Evolutionary conservation across 2,888 invertebrate genomes (phyloP).

Genomic region (Himalopsyche japonica): DNA sequence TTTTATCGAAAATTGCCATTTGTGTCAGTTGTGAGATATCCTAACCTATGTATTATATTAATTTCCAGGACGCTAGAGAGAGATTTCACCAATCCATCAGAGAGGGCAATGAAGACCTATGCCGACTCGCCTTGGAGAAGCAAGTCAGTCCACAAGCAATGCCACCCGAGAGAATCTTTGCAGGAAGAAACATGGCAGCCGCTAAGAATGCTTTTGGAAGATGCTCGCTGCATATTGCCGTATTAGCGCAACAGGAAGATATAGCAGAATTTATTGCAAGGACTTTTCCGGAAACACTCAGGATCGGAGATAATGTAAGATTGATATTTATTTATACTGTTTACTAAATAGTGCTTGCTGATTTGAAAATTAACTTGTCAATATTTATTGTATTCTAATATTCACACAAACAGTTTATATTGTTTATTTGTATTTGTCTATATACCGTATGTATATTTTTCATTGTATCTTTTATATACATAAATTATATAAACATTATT

Average conservation of each 20-base stretch:
- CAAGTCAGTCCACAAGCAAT: constrained; percentile 40
- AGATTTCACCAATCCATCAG: constrained; percentile 75
- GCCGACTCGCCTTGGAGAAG: constrained; percentile 59
- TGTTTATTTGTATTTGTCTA: too few relatives aligned
- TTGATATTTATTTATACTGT: neutral
- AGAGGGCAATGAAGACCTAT: constrained; percentile 63
- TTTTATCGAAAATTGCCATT: too few relatives aligned
- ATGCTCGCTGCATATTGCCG: constrained; percentile 83
- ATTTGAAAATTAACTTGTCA: too few relatives aligned
- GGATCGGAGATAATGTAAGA: constrained; percentile 83
- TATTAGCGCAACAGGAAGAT: constrained; percentile 80
- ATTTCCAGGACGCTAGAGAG: constrained; percentile 72
- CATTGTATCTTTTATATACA: too few relatives aligned
- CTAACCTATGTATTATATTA: neutral
- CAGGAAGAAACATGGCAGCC: constrained; percentile 51
- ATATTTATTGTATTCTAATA: too few relatives aligned
- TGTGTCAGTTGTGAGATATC: too few relatives aligned
- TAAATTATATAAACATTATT: too few relatives aligned
- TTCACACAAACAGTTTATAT: neutral
- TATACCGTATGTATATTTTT: too few relatives aligned
- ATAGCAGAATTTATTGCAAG: constrained; percentile 77
- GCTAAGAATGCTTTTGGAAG: constrained; percentile 72
- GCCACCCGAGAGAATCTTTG: constrained; percentile 58
- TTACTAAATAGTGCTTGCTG: too few relatives aligned
- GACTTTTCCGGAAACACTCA: constrained; percentile 72